phyloP scores from a whole-genome alignment of 2,797 vertebrate species.

The Megalops cyprinoides region DNA sequence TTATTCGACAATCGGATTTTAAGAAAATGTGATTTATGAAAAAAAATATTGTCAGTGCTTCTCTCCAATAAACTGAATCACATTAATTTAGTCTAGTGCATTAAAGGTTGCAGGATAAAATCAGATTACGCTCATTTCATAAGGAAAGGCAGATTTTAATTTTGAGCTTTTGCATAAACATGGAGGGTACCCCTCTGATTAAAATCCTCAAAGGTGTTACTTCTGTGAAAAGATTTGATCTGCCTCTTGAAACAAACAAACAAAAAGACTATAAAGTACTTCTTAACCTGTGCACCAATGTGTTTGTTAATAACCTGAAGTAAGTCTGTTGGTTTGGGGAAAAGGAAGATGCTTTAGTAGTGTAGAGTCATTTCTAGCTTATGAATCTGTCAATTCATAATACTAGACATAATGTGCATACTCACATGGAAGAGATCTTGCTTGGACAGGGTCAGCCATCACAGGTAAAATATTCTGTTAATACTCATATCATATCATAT shows the following conservation, averaged over 20 bases:
- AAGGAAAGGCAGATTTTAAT: conserved; percentile 13
- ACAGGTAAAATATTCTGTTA: too few species aligned
- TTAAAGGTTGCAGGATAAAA: neutral
- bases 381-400: neutral
- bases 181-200: neutral
- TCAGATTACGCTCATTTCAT: conserved; percentile 16
- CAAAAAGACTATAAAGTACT: too few species aligned
- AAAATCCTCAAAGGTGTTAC: conserved; percentile 8
- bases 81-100: conserved; percentile 16
- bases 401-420: neutral
- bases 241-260: neutral
- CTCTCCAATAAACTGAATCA: conserved; percentile 30
- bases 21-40: conserved; percentile 22
- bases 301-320: neutral
- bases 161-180: neutral
- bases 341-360: neutral
- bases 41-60: conserved; percentile 15
- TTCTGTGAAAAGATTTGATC: conserved; percentile 10
- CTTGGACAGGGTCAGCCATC: neutral
- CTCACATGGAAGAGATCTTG: neutral
- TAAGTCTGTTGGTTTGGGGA: neutral
- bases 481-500: too few species aligned
- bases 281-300: neutral
- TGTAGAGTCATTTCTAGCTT: neutral
- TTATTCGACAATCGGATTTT: conserved; percentile 22